Conservation (phyloP, 1,140 invertebrate genomes). For the Plutomurus gul region DNA sequence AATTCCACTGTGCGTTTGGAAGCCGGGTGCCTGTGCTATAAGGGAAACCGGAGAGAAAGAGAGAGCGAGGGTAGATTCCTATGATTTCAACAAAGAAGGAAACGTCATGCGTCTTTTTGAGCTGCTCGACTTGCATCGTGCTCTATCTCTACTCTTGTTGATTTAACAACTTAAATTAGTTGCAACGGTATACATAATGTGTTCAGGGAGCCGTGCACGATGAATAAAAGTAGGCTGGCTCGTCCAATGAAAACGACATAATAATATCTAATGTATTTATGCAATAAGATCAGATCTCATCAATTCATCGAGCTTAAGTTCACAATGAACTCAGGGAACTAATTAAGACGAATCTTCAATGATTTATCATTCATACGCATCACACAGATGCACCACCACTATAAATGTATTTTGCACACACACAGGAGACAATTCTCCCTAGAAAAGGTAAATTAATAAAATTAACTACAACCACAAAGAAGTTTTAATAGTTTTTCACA, state of each 20-base stretch:
- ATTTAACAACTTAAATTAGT: slow-evolving; percentile 14
- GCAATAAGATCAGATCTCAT: neutral
- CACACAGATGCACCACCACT: no score
- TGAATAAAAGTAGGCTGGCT: neutral
- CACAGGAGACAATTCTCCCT: no score
- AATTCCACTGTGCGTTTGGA: neutral
- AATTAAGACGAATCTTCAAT: neutral
- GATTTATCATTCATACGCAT: no score
- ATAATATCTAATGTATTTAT: neutral
- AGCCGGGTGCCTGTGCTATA: neutral
- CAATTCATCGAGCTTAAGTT: neutral
- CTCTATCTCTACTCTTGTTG: slow-evolving; percentile 2
- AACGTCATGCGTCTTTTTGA: slow-evolving; percentile 1
- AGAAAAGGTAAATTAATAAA: no score
- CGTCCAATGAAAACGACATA: neutral
- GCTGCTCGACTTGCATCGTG: neutral
- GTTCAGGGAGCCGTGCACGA: neutral
- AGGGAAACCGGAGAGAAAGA: neutral
- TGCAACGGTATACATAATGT: slow-evolving; percentile 7
- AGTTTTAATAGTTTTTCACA: no score
- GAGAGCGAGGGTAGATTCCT: neutral
- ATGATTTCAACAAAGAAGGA: neutral
- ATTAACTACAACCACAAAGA: no score
- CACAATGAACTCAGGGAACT: neutral
- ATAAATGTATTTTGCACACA: no score